phyloP scores from a whole-genome alignment of 2,797 vertebrate species.

The Gorsachius magnificus region DNA sequence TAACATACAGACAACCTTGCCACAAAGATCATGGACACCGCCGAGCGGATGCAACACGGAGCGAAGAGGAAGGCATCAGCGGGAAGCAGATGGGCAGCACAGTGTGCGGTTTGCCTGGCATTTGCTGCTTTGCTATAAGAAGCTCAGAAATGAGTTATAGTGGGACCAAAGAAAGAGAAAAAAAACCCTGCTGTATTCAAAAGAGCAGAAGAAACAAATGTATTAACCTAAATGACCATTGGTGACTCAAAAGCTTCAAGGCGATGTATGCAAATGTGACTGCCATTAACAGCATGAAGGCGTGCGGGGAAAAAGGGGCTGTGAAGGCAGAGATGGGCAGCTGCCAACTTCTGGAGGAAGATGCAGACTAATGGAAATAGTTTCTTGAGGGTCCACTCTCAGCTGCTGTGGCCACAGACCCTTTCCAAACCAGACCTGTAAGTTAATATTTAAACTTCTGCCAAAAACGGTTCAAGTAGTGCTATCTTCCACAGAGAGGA shows the following conservation, averaged over 20 bases:
- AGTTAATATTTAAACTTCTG: background rate
- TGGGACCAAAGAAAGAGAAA: background rate
- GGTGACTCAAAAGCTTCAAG: constrained; percentile 32
- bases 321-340: background rate
- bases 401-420: background rate
- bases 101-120: background rate
- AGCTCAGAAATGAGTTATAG: background rate
- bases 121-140: background rate
- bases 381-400: background rate
- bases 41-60: background rate
- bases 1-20: background rate
- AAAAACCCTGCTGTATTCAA: background rate
- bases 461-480: background rate
- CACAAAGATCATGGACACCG: rapidly evolving
- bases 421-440: background rate
- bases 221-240: background rate
- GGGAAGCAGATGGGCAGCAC: constrained; percentile 45
- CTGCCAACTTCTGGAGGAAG: background rate
- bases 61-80: background rate
- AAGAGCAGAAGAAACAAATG: background rate
- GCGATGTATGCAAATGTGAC: background rate
- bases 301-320: background rate
- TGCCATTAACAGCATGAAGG: background rate
- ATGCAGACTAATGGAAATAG: background rate
- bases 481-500: background rate